phyloP scores from a whole-genome alignment of 2,888 invertebrate species.

The Mythimna albipuncta region DNA sequence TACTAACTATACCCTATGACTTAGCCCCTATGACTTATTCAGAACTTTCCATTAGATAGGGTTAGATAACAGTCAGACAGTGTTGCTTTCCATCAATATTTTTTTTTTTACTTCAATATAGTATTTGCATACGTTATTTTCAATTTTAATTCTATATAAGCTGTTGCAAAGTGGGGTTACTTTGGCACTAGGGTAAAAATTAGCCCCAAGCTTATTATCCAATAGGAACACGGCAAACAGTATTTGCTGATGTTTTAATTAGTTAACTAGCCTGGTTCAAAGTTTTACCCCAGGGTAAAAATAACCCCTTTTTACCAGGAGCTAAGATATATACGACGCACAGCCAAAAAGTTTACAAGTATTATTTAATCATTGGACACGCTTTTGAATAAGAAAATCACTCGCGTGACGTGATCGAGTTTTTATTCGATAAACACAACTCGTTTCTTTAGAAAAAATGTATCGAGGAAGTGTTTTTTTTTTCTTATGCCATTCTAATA shows the following conservation, averaged over 20 bases:
- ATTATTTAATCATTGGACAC: constrained; percentile 23
- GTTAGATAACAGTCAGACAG: background rate
- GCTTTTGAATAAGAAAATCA: constrained; percentile 40
- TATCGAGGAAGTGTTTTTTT: constrained; percentile 58
- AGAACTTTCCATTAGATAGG: background rate
- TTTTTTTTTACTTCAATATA: too few relatives aligned
- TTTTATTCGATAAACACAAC: constrained; percentile 41
- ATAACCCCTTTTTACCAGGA: too few relatives aligned
- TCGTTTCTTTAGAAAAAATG: constrained; percentile 52
- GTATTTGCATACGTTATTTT: too few relatives aligned
- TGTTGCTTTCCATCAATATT: too few relatives aligned
- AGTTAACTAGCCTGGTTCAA: too few relatives aligned
- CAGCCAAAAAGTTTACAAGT: constrained; percentile 45
- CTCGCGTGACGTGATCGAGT: constrained; percentile 31
- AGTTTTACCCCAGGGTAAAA: too few relatives aligned
- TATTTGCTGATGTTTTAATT: too few relatives aligned
- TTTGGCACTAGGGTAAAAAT: too few relatives aligned
- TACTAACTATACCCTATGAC: background rate
- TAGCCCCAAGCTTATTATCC: too few relatives aligned
- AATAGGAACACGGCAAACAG: too few relatives aligned
- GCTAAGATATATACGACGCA: constrained; percentile 19
- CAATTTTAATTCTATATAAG: too few relatives aligned
- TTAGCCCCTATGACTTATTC: background rate
- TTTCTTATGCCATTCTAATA: constrained; percentile 53
- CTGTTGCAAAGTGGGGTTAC: too few relatives aligned